Conservation (phyloP, 2,888 invertebrate genomes). For the Eumacrocentrus americanus region DNA sequence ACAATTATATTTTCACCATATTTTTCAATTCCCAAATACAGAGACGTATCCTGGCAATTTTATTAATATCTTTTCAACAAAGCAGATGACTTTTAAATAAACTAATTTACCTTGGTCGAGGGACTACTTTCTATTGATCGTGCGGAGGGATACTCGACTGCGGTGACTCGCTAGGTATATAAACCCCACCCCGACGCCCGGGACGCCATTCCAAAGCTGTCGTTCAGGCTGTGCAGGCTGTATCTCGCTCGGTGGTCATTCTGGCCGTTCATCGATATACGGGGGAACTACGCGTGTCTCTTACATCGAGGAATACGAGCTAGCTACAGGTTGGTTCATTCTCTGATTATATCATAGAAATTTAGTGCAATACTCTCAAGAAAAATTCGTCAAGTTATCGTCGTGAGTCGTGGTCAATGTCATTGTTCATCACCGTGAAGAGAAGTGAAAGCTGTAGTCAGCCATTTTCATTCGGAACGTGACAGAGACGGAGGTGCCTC, state of each 20-base stretch:
- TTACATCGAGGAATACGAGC: conserved; percentile 49
- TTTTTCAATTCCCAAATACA: background rate
- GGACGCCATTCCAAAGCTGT: conserved; percentile 42
- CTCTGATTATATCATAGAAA: conserved; percentile 40
- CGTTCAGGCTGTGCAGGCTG: conserved; percentile 39
- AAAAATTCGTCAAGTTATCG: conserved; percentile 6
- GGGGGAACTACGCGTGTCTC: conserved; percentile 35
- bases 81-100: background rate
- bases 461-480: no score
- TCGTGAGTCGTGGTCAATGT: background rate
- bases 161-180: conserved; percentile 39
- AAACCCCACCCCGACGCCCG: conserved; percentile 36
- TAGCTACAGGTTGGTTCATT: conserved; percentile 57
- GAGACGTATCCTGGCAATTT: background rate
- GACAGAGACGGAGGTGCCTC: no score
- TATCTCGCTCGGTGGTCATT: conserved; percentile 43
- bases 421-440: no score
- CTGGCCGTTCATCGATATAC: conserved; percentile 27
- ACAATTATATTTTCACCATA: background rate
- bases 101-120: background rate
- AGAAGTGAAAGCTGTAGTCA: no score
- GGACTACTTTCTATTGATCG: conserved; percentile 46
- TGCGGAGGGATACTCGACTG: conserved; percentile 44
- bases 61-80: background rate
- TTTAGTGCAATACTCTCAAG: conserved; percentile 26